Conservation (phyloP, 2,797 vertebrate species). For the Etheostoma nigrum region DNA sequence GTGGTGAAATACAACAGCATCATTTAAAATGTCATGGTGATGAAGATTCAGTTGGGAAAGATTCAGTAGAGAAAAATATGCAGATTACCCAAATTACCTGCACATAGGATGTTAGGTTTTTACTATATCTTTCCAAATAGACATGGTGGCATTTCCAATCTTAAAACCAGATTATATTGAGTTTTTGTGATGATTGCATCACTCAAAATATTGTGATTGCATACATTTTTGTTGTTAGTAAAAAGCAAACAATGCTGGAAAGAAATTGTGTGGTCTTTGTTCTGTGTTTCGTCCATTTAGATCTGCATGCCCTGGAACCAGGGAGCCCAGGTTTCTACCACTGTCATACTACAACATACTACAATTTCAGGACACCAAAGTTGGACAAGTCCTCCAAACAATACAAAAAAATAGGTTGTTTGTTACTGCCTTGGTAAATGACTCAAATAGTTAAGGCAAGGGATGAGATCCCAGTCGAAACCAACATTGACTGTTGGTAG, state of each 20-base stretch:
- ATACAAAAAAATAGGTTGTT: background rate
- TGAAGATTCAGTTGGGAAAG: constrained; percentile 16
- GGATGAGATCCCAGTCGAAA: background rate
- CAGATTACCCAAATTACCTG: constrained; percentile 6
- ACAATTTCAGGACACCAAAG: background rate
- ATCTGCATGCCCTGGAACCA: background rate
- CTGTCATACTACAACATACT: background rate
- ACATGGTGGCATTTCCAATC: background rate
- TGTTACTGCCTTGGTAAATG: background rate
- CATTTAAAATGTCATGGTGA: background rate
- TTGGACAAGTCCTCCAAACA: background rate
- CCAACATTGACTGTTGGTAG: background rate
- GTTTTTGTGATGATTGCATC: background rate
- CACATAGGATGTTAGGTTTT: background rate
- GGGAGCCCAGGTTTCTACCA: background rate
- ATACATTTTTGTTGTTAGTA: background rate
- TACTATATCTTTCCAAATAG: background rate
- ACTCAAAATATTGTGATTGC: constrained; percentile 1
- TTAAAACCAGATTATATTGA: background rate
- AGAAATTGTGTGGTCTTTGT: background rate
- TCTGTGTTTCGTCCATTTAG: background rate
- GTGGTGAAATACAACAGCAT: background rate
- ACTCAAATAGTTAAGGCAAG: no score
- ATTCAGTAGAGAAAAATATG: constrained; percentile 2
- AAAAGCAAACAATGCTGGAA: background rate